Evolutionary conservation across 2,113 vertebrate species (phyloP).

Genomic region (Ceyx margarethae): DNA sequence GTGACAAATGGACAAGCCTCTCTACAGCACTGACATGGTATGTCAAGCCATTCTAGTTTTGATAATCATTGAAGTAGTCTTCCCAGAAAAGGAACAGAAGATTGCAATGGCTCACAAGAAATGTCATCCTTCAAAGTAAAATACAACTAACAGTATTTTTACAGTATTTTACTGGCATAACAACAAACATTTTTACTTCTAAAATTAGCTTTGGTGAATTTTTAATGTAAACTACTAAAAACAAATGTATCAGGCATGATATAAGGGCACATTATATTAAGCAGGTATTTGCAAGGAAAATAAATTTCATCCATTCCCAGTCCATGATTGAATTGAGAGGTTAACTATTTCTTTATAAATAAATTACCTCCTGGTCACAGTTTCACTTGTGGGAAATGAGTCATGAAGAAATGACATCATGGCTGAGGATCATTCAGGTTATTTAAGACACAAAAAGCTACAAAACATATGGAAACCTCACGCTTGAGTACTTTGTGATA

Average conservation of each 20-base stretch:
- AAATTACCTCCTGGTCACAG: neutral
- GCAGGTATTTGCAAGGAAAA: neutral
- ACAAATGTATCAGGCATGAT: neutral
- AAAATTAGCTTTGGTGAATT: neutral
- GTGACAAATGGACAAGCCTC: neutral
- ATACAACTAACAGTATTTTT: neutral
- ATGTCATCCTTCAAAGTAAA: neutral
- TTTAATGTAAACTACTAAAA: neutral
- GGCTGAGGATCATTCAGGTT: neutral
- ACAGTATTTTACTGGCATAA: too few species aligned
- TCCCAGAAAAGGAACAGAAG: neutral
- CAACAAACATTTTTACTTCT: neutral
- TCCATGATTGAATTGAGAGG: neutral
- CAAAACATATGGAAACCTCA: neutral
- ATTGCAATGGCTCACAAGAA: neutral
- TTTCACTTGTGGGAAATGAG: constrained; percentile 1
- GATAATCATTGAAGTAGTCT: constrained; percentile 9
- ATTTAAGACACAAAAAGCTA: neutral
- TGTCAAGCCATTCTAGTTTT: neutral
- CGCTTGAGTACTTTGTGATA: neutral
- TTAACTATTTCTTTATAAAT: neutral
- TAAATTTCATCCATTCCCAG: neutral
- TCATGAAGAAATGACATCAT: neutral
- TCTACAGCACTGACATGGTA: neutral
- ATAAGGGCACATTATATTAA: neutral